Percentiles rank a stretch among this genome's conserved stretches.
These are phyloP conservation scores for Coilia nasus DNA, from an alignment of 2,797 vertebrate genomes.

Conservation along the genomic window DNA sequence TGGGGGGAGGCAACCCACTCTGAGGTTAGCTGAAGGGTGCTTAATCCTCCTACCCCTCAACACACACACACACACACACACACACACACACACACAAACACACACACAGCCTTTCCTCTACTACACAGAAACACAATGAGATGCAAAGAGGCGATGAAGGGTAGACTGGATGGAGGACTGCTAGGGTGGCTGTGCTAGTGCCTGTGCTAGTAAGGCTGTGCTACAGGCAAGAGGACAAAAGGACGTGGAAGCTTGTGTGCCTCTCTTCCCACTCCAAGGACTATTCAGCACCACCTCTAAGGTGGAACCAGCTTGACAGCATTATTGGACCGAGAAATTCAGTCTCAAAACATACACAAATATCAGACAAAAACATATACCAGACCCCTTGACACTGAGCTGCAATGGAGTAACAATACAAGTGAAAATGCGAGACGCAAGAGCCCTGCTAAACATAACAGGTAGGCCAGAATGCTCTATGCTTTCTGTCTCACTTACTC, in stretches of 20 bases:
- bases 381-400: too few relatives aligned
- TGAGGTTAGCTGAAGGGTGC: neutral
- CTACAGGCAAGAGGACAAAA: neutral
- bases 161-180: neutral
- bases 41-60: neutral
- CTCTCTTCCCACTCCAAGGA: neutral
- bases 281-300: neutral
- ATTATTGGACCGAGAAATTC: too few relatives aligned
- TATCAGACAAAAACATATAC: too few relatives aligned
- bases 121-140: neutral
- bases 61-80: slow-evolving; percentile 3
- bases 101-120: neutral
- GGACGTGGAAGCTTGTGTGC: neutral
- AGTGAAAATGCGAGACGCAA: too few relatives aligned
- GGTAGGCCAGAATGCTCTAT: neutral
- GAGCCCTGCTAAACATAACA: neutral
- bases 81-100: neutral
- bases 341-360: too few relatives aligned
- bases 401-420: too few relatives aligned
- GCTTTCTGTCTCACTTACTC: neutral
- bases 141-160: neutral
- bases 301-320: neutral
- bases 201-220: neutral
- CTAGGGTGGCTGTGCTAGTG: neutral
- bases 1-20: neutral